These are phyloP conservation scores for Mus spicilegus DNA, from an alignment of 2,113 vertebrate genomes.

Conservation along the genomic window DNA sequence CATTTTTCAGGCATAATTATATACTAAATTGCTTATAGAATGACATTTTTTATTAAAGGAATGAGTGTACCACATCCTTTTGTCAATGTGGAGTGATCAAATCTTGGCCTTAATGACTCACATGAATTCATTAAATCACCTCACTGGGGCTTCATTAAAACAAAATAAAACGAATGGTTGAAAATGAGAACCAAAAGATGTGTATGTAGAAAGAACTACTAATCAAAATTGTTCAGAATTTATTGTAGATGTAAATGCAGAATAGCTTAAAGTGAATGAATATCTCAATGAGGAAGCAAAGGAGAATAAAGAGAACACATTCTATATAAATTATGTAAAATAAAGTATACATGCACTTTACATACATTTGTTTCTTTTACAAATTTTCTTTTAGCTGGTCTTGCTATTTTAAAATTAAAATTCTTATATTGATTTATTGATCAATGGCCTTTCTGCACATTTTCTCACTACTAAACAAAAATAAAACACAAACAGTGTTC, in stretches of 20 bases:
- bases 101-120: constrained; percentile 53
- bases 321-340: constrained; percentile 67
- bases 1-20: constrained; percentile 26
- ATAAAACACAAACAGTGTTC: background rate
- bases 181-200: constrained; percentile 67
- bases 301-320: constrained; percentile 74
- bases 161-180: constrained; percentile 36
- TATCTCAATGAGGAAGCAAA: constrained; percentile 77
- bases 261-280: constrained; percentile 75
- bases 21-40: constrained; percentile 24
- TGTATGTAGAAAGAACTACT: constrained; percentile 31
- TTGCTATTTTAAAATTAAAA: constrained; percentile 17
- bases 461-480: background rate
- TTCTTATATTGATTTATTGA: constrained; percentile 11
- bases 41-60: constrained; percentile 54
- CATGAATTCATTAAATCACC: constrained; percentile 57
- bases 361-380: constrained; percentile 44
- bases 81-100: constrained; percentile 51
- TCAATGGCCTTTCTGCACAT: background rate
- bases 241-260: constrained; percentile 59
- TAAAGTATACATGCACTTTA: constrained; percentile 61
- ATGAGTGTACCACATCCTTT: constrained; percentile 35
- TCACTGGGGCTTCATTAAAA: constrained; percentile 44
- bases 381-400: background rate
- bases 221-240: constrained; percentile 66